These are phyloP conservation scores for Cepaea nemoralis DNA, from an alignment of 1,140 invertebrate species.

Conservation along the genomic window DNA sequence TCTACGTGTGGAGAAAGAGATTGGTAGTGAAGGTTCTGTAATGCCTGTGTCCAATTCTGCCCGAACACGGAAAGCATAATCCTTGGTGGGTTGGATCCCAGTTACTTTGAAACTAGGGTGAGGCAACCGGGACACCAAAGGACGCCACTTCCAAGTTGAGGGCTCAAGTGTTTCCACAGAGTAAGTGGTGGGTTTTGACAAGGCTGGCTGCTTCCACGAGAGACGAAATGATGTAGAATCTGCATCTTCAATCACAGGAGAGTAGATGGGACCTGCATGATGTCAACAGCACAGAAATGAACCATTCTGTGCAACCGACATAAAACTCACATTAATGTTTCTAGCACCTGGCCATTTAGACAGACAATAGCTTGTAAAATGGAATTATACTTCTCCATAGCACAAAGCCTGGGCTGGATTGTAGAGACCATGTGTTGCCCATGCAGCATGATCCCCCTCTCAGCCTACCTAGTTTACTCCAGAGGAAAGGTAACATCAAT, in stretches of 20 bases:
- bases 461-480: no score
- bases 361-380: no score
- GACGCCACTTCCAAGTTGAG: conserved; percentile 54
- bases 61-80: conserved; percentile 96
- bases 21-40: conserved; percentile 81
- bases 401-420: no score
- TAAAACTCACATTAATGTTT: no score
- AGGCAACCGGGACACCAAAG: conserved; percentile 52
- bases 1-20: conserved; percentile 55
- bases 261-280: conserved; percentile 53
- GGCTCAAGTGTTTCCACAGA: conserved; percentile 60
- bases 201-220: conserved; percentile 53
- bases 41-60: conserved; percentile 95
- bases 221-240: conserved; percentile 57
- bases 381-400: no score
- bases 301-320: no score
- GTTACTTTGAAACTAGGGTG: conserved; percentile 60
- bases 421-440: no score
- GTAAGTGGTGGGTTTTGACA: conserved; percentile 54
- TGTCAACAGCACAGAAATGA: no score
- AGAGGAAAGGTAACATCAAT: no score
- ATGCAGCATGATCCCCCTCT: no score
- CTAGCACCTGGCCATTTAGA: no score
- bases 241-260: conserved; percentile 59
- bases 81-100: conserved; percentile 70